Evolutionary conservation across 2,888 invertebrate genomes (phyloP), one percentile per base, ranked within the genome.

Genomic region (Diloba caeruleocephala): DNA sequence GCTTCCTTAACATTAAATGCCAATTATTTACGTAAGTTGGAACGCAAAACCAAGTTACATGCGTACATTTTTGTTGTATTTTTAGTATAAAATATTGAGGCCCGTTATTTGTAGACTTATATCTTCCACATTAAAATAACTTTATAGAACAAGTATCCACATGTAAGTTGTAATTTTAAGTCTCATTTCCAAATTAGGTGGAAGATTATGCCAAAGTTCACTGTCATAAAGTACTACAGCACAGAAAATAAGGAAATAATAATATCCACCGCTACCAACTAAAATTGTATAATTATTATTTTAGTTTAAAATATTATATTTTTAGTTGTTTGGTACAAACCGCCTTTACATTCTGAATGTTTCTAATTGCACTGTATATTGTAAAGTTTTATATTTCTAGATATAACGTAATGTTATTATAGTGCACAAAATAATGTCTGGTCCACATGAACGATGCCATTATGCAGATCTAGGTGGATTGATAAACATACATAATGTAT

Each of bases 361-460:
- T 70, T 71, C 63, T 63, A 68, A 74, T 74, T 79, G 79, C 76
- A 82, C 79, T 78, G 80, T 79, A 72, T 74, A 85, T 84, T 74
- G 72, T 79, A 77, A 79, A 75, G 74, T 83, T 87, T 85, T 84
- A 81, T 84, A 87, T 87, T 82, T 76, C 70, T 87, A 87, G 82
- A 70, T 56, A 72, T 85, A 84, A 81, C 78, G 75, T 84, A 82
- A 78, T 82, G 73, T 70, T 79, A 81, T 81, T 79, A 82, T 90
- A 88, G 85, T 89, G 91, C 92, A 91, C 91, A 90, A 91, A 87
- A 60, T 78, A 71, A 73, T 66, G 69, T 69, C 71, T 68, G 73
- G 60, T 71, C 60, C 70, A 51, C 33, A 64, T 51, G 46, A 52
- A 48, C 42, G 41, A 23, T 34, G 51, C 51, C 44, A 21, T 42